A percentile compares a stretch with the other conserved stretches of the same genome.
phyloP scores from a whole-genome alignment of 2,113 vertebrate species.

The Agelaius phoeniceus region DNA sequence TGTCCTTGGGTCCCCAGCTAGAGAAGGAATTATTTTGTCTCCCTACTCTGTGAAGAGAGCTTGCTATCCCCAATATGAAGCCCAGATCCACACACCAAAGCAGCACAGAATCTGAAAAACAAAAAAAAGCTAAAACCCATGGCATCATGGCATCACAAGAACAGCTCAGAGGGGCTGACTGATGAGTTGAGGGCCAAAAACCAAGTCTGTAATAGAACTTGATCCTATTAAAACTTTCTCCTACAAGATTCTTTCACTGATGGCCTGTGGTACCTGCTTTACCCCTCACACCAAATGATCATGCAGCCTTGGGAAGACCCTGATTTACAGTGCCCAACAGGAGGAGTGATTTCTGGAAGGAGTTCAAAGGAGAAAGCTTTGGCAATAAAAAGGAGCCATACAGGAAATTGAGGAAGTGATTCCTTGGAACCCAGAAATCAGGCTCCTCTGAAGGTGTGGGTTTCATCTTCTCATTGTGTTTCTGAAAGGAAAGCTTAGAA shows the following conservation, averaged over 20 bases:
- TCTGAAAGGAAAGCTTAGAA: neutral
- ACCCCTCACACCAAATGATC: neutral
- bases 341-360: neutral
- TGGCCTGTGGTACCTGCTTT: neutral
- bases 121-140: neutral
- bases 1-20: neutral
- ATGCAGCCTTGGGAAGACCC: rapidly evolving
- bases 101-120: neutral
- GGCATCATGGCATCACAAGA: neutral
- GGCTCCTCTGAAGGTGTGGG: neutral
- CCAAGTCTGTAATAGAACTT: neutral
- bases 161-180: rapidly evolving
- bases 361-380: neutral
- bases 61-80: neutral
- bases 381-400: neutral
- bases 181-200: rapidly evolving
- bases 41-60: rapidly evolving
- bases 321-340: neutral
- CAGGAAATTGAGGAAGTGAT: neutral
- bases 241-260: neutral
- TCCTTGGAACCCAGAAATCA: neutral
- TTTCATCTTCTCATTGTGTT: neutral
- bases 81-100: neutral
- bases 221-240: neutral
- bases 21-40: neutral